These are phyloP conservation scores for Odontamblyopus lacepedii DNA, from an alignment of 2,797 vertebrate species.

Conservation along the genomic window DNA sequence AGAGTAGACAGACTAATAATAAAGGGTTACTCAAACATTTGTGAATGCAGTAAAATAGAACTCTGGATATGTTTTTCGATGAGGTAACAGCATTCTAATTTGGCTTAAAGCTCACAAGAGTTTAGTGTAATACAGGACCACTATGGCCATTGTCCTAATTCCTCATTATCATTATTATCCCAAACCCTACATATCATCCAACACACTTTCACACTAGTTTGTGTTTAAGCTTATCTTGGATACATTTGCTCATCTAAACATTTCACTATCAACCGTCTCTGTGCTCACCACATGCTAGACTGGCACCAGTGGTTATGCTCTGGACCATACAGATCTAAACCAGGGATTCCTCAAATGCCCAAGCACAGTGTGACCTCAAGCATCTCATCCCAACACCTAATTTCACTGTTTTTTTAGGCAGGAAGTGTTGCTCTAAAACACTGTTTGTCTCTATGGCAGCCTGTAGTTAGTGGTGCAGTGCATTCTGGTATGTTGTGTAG, in stretches of 20 bases:
- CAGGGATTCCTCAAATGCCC: constrained; percentile 27
- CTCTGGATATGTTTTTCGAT: no score
- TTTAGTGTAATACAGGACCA: no score
- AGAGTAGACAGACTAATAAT: no score
- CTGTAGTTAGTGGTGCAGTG: constrained; percentile 63
- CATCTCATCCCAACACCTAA: constrained; percentile 36
- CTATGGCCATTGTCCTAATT: no score
- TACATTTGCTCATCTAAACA: neutral
- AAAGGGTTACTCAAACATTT: no score
- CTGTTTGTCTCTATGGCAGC: constrained; percentile 47
- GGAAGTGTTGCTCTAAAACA: constrained; percentile 54
- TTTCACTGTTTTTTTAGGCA: constrained; percentile 54
- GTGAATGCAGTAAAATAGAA: no score
- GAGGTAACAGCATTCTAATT: no score
- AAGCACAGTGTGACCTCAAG: constrained; percentile 25
- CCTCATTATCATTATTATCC: no score
- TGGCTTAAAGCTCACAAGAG: no score
- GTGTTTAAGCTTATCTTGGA: neutral
- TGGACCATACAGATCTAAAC: constrained; percentile 16
- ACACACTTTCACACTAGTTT: neutral
- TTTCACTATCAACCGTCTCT: neutral
- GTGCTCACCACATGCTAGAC: constrained; percentile 13
- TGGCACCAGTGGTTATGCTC: constrained; percentile 26
- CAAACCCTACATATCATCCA: neutral
- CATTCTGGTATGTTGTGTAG: constrained; percentile 38